These are phyloP conservation scores for Lamellibrachia satsuma DNA, from an alignment of 2,888 invertebrate species.

Conservation along the genomic window DNA sequence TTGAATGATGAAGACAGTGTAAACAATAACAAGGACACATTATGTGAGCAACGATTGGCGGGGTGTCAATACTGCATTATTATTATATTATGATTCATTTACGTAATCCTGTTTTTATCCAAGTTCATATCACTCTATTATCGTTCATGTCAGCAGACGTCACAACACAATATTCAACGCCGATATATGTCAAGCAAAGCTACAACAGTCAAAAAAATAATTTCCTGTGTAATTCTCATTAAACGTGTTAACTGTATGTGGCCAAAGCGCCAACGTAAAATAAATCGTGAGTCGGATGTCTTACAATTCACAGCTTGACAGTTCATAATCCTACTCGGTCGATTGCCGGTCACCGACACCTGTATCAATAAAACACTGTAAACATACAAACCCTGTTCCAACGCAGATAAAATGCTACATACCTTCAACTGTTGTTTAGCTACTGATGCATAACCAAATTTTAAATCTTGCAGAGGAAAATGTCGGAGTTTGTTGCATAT, in stretches of 20 bases:
- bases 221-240: background rate
- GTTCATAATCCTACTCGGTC: background rate
- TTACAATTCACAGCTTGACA: background rate
- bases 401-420: background rate
- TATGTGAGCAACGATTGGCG: too few relatives aligned
- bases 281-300: constrained; percentile 5
- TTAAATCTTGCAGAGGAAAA: background rate
- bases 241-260: background rate
- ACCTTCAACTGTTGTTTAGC: constrained; percentile 17
- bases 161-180: background rate
- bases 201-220: background rate
- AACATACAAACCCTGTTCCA: background rate
- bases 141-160: background rate
- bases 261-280: background rate
- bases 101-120: background rate
- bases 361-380: background rate
- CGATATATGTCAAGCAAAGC: background rate
- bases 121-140: background rate
- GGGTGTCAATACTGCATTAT: too few relatives aligned
- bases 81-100: background rate
- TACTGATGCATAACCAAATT: background rate
- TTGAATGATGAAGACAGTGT: too few relatives aligned
- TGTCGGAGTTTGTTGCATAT: background rate
- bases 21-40: too few relatives aligned
- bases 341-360: background rate